Evolutionary conservation across 2,888 invertebrate species (phyloP).

Genomic region (Venusia cambrica): DNA sequence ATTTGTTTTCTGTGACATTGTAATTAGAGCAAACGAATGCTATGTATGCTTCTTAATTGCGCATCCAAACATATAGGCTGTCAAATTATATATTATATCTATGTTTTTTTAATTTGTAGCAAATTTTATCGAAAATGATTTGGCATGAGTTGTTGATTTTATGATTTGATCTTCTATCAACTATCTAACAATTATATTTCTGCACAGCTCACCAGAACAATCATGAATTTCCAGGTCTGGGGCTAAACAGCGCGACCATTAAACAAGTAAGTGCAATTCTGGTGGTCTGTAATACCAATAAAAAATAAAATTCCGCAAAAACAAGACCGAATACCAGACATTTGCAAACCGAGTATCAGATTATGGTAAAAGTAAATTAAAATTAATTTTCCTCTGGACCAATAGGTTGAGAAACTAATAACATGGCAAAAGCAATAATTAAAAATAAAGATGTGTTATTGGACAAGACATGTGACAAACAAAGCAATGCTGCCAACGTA

Average conservation of each 20-base stretch:
- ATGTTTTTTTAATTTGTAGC: no score
- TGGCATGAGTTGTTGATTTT: no score
- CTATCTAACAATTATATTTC: no score
- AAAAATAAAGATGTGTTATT: no score
- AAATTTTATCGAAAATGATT: no score
- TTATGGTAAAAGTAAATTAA: constrained; percentile 31
- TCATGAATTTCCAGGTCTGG: constrained; percentile 27
- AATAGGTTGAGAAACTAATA: constrained; percentile 31
- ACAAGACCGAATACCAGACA: constrained; percentile 31
- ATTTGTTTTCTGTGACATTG: no score
- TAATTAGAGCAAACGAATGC: no score
- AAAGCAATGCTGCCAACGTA: constrained; percentile 5
- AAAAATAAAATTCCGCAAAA: constrained; percentile 30
- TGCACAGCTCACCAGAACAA: no score
- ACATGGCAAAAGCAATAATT: constrained; percentile 11
- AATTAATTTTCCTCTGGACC: constrained; percentile 42
- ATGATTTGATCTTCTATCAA: no score
- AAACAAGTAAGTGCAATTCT: constrained; percentile 43
- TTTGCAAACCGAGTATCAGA: constrained; percentile 29
- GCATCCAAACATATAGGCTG: no score
- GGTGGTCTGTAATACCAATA: constrained; percentile 30
- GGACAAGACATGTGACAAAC: constrained; percentile 13
- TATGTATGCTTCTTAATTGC: no score
- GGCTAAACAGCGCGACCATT: constrained; percentile 38
- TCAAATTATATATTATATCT: no score